A percentile compares a stretch with the other conserved stretches of the same genome.
phyloP scores from a whole-genome alignment of 2,888 invertebrate genomes.

The Apamea monoglypha region DNA sequence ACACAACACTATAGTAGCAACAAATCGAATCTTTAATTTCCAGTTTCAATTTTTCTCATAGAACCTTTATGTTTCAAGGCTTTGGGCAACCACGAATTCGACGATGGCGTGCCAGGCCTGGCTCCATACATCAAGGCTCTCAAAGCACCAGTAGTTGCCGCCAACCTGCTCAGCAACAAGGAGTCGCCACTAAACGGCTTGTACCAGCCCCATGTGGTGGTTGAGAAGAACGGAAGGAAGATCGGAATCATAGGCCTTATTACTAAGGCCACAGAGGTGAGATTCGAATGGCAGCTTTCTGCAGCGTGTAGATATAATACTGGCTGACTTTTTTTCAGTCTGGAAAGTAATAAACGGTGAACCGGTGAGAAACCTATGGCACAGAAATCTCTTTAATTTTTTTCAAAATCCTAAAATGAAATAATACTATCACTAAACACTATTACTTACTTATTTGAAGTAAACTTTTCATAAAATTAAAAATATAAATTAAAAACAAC shows the following conservation, averaged over 20 bases:
- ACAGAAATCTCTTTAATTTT: too few species aligned
- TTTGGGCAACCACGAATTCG: slow-evolving; percentile 97
- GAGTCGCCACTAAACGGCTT: slow-evolving; percentile 92
- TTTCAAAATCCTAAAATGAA: too few species aligned
- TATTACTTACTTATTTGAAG: too few species aligned
- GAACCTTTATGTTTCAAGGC: slow-evolving; percentile 86
- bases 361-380: not conserved
- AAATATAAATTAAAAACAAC: too few species aligned
- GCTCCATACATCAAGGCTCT: slow-evolving; percentile 92
- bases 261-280: slow-evolving; percentile 91
- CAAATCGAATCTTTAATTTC: not conserved
- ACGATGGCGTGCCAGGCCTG: slow-evolving; percentile 92
- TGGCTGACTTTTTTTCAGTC: too few species aligned
- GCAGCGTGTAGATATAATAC: not conserved
- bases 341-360: not conserved
- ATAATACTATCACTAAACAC: too few species aligned
- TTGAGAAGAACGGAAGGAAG: slow-evolving; percentile 91
- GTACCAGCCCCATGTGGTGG: slow-evolving; percentile 91
- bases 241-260: slow-evolving; percentile 95
- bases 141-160: slow-evolving; percentile 92
- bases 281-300: slow-evolving; percentile 27
- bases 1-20: too few species aligned
- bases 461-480: too few species aligned
- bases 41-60: not conserved
- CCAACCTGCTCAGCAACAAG: slow-evolving; percentile 92